Evolutionary conservation across 92 coral and sea anemone genomes (phyloP), one percentile per base, ranked within the genome.

Genomic region (Siderastrea radians): DNA sequence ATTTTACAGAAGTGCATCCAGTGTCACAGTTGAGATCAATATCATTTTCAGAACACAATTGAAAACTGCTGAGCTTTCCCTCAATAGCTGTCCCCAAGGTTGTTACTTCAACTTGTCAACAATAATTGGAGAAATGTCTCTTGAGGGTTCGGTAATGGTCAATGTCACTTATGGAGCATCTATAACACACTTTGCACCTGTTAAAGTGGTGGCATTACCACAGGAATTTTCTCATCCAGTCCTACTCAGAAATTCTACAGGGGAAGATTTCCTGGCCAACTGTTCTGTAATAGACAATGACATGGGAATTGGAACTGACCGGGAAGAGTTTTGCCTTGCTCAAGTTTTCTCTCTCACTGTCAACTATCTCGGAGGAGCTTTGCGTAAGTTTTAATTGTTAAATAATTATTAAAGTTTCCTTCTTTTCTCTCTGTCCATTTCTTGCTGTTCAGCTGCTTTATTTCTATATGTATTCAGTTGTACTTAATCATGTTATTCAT

Each of bases 331-430:
- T 68, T 95, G 98, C 84, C 88, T 80, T 52, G 66, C 78, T 19
- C 90, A 87, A 7, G 93, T 95, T 50, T 95, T 95, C 77, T 91
- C 96, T 4, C 74, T 95, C 38, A 93, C 93, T 1, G 86, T 92
- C 69, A 91, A 83, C 46, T 93, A 95, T 73, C 91, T 95, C 62
- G 96, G 93, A 68, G 60, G 85, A 75, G 98, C 98, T 49, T 61
- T 93, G 86, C 79, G 98, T 93, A 72, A 81, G 87, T 84, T 55
- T 14, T 16, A n/a, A 11, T 63, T 62, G 11, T 4, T 26, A 26
- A 26, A 26, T 26, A 26, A 26, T 26, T 78, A 19, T 14, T 19
- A 17, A 0, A 4, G 12, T 58, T 44, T 59, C n/a, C 48, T n/a
- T 43, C 9, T 45, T 60, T 5, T 45, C 5, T 14, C 1, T 7